Evolutionary conservation across 2,888 invertebrate species (phyloP).

Genomic region (Leucoma salicis): DNA sequence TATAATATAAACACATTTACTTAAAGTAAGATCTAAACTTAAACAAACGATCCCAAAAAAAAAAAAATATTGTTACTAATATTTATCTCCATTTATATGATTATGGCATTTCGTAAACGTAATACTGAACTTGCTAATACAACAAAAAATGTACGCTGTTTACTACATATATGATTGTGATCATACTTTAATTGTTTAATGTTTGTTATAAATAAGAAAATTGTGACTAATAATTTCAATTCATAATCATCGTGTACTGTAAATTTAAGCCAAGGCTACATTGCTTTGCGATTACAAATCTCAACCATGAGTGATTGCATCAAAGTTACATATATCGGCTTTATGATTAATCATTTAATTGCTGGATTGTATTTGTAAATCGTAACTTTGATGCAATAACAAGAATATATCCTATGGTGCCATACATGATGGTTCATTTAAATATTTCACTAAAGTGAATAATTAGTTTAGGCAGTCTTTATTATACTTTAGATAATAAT

Average conservation of each 20-base stretch:
- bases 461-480: constrained; percentile 81
- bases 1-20: constrained; percentile 54
- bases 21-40: constrained; percentile 57
- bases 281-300: constrained; percentile 35
- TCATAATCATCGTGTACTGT: constrained; percentile 30
- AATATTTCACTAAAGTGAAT: constrained; percentile 64
- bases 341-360: not conserved
- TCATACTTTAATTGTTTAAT: constrained; percentile 13
- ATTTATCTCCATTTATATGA: constrained; percentile 70
- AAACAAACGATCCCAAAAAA: constrained; percentile 57
- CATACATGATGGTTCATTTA: constrained; percentile 46
- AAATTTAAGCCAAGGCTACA: constrained; percentile 38
- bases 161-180: constrained; percentile 38
- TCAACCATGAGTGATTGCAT: constrained; percentile 29
- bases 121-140: constrained; percentile 81
- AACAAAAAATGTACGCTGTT: constrained; percentile 74
- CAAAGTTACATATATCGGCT: constrained; percentile 17
- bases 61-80: constrained; percentile 54
- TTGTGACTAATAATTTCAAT: constrained; percentile 43
- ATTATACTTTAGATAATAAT: constrained; percentile 71
- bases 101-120: constrained; percentile 76
- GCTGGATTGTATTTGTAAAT: not conserved
- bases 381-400: constrained; percentile 12
- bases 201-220: constrained; percentile 41
- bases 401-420: constrained; percentile 26